Percentiles rank a stretch among this genome's conserved stretches.
phyloP scores from a whole-genome alignment of 2,113 vertebrate genomes.

The Antechinus stuartii region DNA sequence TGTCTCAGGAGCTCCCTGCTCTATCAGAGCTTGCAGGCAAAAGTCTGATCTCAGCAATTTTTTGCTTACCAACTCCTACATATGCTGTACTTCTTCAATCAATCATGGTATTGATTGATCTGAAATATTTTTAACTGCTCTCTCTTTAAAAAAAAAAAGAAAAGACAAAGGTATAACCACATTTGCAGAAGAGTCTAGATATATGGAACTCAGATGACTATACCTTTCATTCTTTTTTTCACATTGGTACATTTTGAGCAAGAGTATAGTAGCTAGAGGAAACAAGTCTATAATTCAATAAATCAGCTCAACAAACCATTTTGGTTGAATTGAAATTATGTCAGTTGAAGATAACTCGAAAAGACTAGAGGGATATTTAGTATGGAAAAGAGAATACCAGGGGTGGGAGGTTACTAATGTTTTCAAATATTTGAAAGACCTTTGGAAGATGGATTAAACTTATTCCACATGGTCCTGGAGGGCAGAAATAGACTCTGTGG shows the following conservation, averaged over 20 bases:
- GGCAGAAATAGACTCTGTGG: neutral
- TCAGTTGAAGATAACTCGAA: neutral
- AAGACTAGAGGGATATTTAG: slow-evolving; percentile 3
- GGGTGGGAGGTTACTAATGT: neutral
- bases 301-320: neutral
- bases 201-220: slow-evolving; percentile 12
- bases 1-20: slow-evolving; percentile 26
- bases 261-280: neutral
- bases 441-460: neutral
- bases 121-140: slow-evolving; percentile 40
- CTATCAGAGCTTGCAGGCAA: slow-evolving; percentile 13
- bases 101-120: slow-evolving; percentile 39
- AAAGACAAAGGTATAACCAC: neutral
- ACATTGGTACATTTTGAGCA: neutral
- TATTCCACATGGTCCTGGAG: neutral
- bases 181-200: neutral
- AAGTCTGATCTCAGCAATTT: slow-evolving; percentile 11
- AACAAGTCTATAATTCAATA: neutral
- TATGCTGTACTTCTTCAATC: slow-evolving; percentile 40
- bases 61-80: slow-evolving; percentile 17
- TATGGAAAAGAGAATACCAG: neutral
- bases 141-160: slow-evolving; percentile 51
- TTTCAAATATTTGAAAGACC: neutral
- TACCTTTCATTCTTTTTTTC: neutral
- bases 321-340: slow-evolving; percentile 5